Evolutionary conservation across 2,888 invertebrate species (phyloP).

Genomic region (Gnatocerus cornutus): DNA sequence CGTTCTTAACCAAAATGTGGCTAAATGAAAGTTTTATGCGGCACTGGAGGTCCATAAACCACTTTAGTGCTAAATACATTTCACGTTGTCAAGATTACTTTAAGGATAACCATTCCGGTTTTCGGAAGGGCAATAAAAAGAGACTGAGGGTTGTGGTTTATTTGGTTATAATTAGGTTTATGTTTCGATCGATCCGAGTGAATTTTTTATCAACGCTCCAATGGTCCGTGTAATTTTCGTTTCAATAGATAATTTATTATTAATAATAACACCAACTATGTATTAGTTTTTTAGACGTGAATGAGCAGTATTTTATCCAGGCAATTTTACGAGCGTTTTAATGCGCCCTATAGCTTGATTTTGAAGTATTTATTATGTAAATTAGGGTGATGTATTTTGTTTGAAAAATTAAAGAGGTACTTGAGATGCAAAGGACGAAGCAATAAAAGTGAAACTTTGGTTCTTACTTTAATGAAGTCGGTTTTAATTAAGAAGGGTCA

Average conservation of each 20-base stretch:
- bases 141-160: conserved; percentile 33
- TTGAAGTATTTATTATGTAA: too few relatives aligned
- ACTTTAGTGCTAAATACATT: conserved; percentile 57
- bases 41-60: conserved; percentile 57
- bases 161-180: conserved; percentile 40
- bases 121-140: conserved; percentile 25
- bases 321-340: too few relatives aligned
- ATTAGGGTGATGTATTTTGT: conserved; percentile 12
- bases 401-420: conserved; percentile 11
- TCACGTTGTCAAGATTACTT: conserved; percentile 48
- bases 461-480: conserved; percentile 41
- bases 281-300: too few relatives aligned
- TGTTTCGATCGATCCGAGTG: conserved; percentile 27
- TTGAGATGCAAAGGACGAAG: not conserved
- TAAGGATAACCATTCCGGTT: conserved; percentile 39
- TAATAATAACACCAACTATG: too few relatives aligned
- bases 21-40: conserved; percentile 58
- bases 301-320: too few relatives aligned
- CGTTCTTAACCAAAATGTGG: conserved; percentile 52
- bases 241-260: conserved; percentile 36
- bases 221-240: conserved; percentile 29
- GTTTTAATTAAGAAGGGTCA: conserved; percentile 42
- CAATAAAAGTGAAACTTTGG: conserved; percentile 32
- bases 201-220: conserved; percentile 30
- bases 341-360: too few relatives aligned